A percentile compares a stretch with the other conserved stretches of the same genome.
Conservation (phyloP, 2,797 vertebrate genomes). For the Sebastes paucispinis region DNA sequence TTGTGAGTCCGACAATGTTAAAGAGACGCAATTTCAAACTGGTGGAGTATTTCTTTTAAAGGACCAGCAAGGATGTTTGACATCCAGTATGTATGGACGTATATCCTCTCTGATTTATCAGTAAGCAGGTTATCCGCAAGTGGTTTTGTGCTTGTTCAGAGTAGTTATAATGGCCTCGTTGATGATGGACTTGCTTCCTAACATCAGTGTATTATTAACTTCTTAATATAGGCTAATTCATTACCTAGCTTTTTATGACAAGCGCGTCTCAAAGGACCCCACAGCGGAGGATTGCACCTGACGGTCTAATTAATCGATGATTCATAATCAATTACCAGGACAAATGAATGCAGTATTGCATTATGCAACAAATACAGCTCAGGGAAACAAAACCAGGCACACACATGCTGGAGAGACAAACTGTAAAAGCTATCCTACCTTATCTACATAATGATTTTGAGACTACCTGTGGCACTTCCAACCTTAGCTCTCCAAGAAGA, state of each 20-base stretch:
- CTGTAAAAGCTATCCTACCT: neutral
- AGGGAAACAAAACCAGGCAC: conserved; percentile 9
- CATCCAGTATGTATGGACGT: too few relatives aligned
- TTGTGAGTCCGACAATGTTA: neutral
- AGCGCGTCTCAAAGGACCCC: conserved; percentile 22
- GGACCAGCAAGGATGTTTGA: neutral
- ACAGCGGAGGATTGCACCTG: conserved; percentile 11
- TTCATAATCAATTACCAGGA: conserved; percentile 23
- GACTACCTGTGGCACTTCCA: neutral
- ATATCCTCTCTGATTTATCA: neutral
- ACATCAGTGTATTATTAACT: conserved; percentile 11
- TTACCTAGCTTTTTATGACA: conserved; percentile 34
- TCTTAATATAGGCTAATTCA: conserved; percentile 33
- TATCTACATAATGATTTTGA: neutral
- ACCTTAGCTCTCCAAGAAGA: neutral
- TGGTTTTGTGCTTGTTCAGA: neutral
- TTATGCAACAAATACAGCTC: conserved; percentile 12
- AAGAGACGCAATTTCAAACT: neutral
- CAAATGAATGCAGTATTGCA: conserved; percentile 35
- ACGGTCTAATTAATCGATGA: conserved; percentile 49
- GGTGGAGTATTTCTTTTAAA: neutral
- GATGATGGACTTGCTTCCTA: neutral
- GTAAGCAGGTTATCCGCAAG: neutral
- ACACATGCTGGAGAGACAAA: neutral
- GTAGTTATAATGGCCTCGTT: neutral